Conservation (phyloP, 2,113 vertebrate species). For the Elgaria multicarinata region DNA sequence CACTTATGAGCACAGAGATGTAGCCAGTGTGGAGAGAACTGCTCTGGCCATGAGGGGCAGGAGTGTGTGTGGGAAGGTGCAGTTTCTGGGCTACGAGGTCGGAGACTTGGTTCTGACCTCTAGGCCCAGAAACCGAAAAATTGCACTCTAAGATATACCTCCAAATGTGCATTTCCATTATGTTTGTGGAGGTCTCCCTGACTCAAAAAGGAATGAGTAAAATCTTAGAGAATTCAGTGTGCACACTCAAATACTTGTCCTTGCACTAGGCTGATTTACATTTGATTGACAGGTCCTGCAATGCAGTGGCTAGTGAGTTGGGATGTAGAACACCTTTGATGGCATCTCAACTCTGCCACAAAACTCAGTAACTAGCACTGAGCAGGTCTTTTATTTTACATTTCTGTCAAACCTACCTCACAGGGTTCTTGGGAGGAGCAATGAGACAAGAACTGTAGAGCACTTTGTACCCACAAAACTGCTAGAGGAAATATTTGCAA, state of each 20-base stretch:
- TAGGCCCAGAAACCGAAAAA: no score
- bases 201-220: no score
- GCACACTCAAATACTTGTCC: background rate
- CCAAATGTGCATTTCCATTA: background rate
- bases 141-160: no score
- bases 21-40: no score
- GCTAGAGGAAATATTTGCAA: background rate
- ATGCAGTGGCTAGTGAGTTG: background rate
- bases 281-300: background rate
- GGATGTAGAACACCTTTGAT: background rate
- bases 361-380: background rate
- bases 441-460: background rate
- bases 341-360: background rate
- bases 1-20: no score
- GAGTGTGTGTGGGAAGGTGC: no score
- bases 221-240: background rate
- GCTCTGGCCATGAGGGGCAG: no score
- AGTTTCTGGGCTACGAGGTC: no score
- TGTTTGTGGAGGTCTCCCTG: background rate
- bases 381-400: background rate
- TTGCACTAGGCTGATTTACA: background rate
- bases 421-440: background rate
- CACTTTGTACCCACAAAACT: background rate
- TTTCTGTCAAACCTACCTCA: background rate
- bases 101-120: no score